Base-by-base conservation (phyloP, 2,797 vertebrate species). In the Fistularia commersonii region DNA sequence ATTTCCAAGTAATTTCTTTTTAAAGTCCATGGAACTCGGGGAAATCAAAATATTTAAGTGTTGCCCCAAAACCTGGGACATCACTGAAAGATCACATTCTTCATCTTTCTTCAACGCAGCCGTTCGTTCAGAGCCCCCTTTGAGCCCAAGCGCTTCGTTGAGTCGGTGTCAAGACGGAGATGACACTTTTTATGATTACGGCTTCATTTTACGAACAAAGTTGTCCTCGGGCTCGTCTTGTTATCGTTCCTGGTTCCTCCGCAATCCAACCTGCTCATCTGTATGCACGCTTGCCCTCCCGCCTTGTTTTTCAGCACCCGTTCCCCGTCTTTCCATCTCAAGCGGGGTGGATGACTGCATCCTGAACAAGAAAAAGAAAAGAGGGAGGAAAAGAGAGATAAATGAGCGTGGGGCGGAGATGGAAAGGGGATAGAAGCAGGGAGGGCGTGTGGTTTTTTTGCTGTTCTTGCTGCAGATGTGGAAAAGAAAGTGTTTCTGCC, bases 401-500 rank as follows among this genome's bases (percentile, higher is more conserved):
- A 8, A 39, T 41, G 11, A 32, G n/a, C n/a, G n/a, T n/a, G n/a
- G n/a, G n/a, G n/a, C n/a, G 32, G 38, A 40, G 34, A 34, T 6
- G 11, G 23, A 32, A 6, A n/a, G 36, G 15, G 50, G 6, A 11
- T 35, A 37, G 36, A 13, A 45, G 23, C 23, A 31, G 36, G 11
- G 15, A 14, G n/a, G n/a, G n/a, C n/a, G n/a, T n/a, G n/a, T n/a
- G 3, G 36, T 37, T 1, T 31, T 52, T 43, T 54, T 0, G 0
- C 32, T 41, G 0, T 47, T 32, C 3, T 41, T 57, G 51, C 42
- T 48, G 57, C 42, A 68, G 41, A 36, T n/a, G 58, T 34, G 49
- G 40, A 44, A 31, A n/a, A n/a, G n/a, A 12, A n/a, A 32, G 51
- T 76, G 80, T 79, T 74, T 79, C 83, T 82, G 68, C 49, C 73